These are phyloP conservation scores for Molossus alvarezi DNA, from an alignment of 2,797 vertebrate species.

Conservation along the genomic window DNA sequence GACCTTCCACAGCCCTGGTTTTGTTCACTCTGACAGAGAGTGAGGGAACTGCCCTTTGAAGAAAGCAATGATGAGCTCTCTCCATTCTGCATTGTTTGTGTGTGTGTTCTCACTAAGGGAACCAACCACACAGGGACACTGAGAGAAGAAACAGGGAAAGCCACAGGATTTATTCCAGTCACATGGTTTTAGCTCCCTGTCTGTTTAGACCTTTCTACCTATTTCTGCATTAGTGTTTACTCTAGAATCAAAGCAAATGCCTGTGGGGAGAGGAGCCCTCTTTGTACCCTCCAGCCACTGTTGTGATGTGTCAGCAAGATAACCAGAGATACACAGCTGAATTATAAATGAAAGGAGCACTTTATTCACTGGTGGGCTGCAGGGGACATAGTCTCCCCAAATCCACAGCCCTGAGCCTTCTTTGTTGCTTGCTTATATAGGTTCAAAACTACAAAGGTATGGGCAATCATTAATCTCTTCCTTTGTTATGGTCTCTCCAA, in stretches of 20 bases:
- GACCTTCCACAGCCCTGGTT: background rate
- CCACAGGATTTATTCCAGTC: background rate
- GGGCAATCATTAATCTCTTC: too few species aligned
- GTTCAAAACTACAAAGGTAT: too few species aligned
- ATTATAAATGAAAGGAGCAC: too few species aligned
- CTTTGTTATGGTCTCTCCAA: too few species aligned
- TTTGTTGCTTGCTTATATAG: too few species aligned
- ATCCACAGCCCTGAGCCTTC: too few species aligned
- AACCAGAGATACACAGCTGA: too few species aligned
- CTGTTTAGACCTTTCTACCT: background rate
- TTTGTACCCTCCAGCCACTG: too few species aligned
- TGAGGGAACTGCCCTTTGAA: background rate
- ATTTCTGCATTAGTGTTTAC: background rate
- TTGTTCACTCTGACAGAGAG: background rate
- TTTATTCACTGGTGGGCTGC: too few species aligned
- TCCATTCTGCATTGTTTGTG: background rate
- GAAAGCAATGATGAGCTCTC: background rate
- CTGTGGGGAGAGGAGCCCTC: background rate
- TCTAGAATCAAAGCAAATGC: background rate
- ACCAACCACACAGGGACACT: background rate
- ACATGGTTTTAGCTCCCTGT: background rate
- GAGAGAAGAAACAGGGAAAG: background rate
- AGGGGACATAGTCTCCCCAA: too few species aligned
- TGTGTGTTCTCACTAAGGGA: background rate
- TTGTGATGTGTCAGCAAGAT: too few species aligned